These are phyloP conservation scores for Cydia amplana DNA, from an alignment of 1,140 invertebrate genomes.

Conservation along the genomic window DNA sequence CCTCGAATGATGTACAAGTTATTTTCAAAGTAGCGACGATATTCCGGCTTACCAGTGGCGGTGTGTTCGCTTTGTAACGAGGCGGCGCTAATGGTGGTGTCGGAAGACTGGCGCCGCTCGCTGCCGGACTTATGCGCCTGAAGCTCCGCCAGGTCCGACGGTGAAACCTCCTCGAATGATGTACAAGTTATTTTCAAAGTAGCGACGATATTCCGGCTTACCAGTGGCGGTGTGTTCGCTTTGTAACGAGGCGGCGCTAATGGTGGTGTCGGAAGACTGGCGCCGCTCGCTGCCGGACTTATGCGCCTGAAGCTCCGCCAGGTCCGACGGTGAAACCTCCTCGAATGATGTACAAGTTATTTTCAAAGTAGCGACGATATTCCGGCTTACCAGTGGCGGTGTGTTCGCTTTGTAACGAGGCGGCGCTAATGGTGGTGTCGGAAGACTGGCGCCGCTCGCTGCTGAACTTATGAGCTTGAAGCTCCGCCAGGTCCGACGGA, in stretches of 20 bases:
- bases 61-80: slow-evolving; percentile 80
- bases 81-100: slow-evolving; percentile 82
- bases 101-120: slow-evolving; percentile 78
- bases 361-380: too few species aligned
- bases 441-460: slow-evolving; percentile 79
- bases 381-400: slow-evolving; percentile 67
- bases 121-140: slow-evolving; percentile 82
- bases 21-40: too few species aligned
- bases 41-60: slow-evolving; percentile 55
- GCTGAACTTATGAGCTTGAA: slow-evolving; percentile 81
- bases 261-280: slow-evolving; percentile 80
- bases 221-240: slow-evolving; percentile 77
- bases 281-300: slow-evolving; percentile 80
- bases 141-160: slow-evolving; percentile 83
- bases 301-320: slow-evolving; percentile 81
- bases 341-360: slow-evolving; percentile 88
- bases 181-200: too few species aligned
- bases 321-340: slow-evolving; percentile 85
- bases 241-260: slow-evolving; percentile 81
- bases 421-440: slow-evolving; percentile 81
- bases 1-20: too few species aligned
- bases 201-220: slow-evolving; percentile 34
- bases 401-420: slow-evolving; percentile 80
- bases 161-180: too few species aligned
- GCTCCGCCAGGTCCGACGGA: slow-evolving; percentile 83